Base-by-base conservation (phyloP, 2,113 vertebrate species). In the Malurus melanocephalus region DNA sequence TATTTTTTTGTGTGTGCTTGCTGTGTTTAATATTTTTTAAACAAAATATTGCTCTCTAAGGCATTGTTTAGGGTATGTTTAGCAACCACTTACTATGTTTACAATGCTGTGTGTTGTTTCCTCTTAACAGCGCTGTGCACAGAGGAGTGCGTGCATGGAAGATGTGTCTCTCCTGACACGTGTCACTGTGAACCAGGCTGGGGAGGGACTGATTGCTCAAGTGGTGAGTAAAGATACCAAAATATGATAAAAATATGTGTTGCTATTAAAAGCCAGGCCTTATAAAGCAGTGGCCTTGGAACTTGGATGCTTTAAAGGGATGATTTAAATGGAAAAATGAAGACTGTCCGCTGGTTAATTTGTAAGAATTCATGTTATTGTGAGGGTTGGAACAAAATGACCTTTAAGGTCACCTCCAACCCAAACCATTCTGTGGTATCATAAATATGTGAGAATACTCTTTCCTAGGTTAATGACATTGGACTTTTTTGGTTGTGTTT, bases 141-240 rank as follows among this genome's bases (percentile, higher is more conserved):
- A 1, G 99, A 99, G 95, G 99, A 99, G 90, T 99, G 99, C 75
- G 98, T 98, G 77, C 99, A 99, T 0, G 99, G 99, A 48, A 98
- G 98, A 55, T 99, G 99, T 9, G 98, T 99, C 74, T 99, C 99
- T 88, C 99, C 99, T 2, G 99, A 99, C 93, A 99, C 99, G 30
- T 99, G 99, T 96, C 99, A 99, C 91, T 99, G 99, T 48, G 99
- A 99, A 92, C 99, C 99, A 1, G 99, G 99, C 81, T 99, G 99
- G 99, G 99, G 99, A 89, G 99, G 99, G 24, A 97, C 98, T 14
- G 99, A 99, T 94, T 99, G 99, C 96, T 99, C 99, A n/a, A 99
- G 99, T 87, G 99, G 99, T 99, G 97, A 99, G 99, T 99, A 79
- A 51, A 71, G 45, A 77, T 28, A 12, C 18, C 38, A 40, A 87